phyloP scores from a whole-genome alignment of 2,888 invertebrate species.

The Petrolisthes manimaculis region DNA sequence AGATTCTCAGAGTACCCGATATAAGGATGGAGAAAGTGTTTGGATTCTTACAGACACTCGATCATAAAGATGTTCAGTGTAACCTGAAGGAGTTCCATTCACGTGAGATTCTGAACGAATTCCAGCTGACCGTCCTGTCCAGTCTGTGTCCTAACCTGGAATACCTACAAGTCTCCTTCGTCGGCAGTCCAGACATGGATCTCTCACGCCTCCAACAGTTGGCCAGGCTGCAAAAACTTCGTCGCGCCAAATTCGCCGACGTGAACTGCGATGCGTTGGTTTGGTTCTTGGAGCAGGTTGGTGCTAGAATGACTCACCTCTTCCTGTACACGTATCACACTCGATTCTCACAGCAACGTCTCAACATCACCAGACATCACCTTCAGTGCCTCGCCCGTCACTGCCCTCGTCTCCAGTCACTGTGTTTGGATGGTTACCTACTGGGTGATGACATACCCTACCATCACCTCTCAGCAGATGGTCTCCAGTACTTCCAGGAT shows the following conservation, averaged over 20 bases:
- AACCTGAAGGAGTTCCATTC: slow-evolving; percentile 64
- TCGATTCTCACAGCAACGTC: slow-evolving; percentile 58
- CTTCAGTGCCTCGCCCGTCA: slow-evolving; percentile 59
- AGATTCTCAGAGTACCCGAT: slow-evolving; percentile 62
- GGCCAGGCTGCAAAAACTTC: slow-evolving; percentile 51
- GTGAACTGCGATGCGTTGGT: slow-evolving; percentile 63
- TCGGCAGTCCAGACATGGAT: slow-evolving; percentile 63
- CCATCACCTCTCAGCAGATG: slow-evolving; percentile 34
- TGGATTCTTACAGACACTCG: slow-evolving; percentile 59
- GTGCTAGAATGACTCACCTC: slow-evolving; percentile 54
- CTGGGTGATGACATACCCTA: slow-evolving; percentile 59
- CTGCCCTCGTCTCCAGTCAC: slow-evolving; percentile 54
- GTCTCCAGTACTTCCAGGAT: slow-evolving; percentile 57
- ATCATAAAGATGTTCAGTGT: slow-evolving; percentile 61
- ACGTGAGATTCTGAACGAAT: slow-evolving; percentile 61
- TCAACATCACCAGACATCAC: slow-evolving; percentile 60
- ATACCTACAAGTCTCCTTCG: slow-evolving; percentile 63
- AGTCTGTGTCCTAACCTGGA: slow-evolving; percentile 64
- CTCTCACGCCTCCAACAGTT: slow-evolving; percentile 52
- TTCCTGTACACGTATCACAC: slow-evolving; percentile 62
- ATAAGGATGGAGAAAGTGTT: slow-evolving; percentile 64
- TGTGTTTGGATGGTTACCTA: slow-evolving; percentile 61
- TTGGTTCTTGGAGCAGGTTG: slow-evolving; percentile 58
- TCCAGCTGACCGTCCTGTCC: slow-evolving; percentile 60
- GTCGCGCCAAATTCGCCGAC: slow-evolving; percentile 61